These are phyloP conservation scores for Microtus montanus DNA, from an alignment of 2,113 vertebrate genomes.

Conservation along the genomic window DNA sequence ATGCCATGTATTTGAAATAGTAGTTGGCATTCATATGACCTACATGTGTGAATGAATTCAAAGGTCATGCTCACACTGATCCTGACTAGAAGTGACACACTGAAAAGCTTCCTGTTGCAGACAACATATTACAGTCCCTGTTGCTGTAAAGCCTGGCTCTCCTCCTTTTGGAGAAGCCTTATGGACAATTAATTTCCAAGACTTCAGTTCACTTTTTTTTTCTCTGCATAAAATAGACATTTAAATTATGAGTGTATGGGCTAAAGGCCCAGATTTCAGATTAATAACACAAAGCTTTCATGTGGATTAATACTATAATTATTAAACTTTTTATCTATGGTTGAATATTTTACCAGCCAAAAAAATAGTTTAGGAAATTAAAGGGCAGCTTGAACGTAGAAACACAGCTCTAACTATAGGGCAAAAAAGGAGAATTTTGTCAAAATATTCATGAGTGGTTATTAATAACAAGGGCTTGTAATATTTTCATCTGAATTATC, in stretches of 20 bases:
- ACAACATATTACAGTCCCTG: neutral
- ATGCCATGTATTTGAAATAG: neutral
- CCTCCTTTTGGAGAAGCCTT: neutral
- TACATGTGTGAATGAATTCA: neutral
- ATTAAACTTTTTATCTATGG: neutral
- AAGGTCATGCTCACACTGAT: neutral
- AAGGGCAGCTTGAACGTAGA: slow-evolving; percentile 39
- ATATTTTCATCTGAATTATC: slow-evolving; percentile 53
- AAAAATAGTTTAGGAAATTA: slow-evolving; percentile 59
- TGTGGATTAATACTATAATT: slow-evolving; percentile 22
- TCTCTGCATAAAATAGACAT: neutral
- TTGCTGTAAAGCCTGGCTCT: neutral
- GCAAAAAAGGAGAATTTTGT: slow-evolving; percentile 35
- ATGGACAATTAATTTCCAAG: neutral
- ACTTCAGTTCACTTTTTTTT: neutral
- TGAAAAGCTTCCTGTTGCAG: neutral
- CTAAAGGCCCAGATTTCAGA: slow-evolving; percentile 40
- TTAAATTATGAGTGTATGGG: neutral
- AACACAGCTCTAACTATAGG: slow-evolving; percentile 41
- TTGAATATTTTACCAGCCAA: slow-evolving; percentile 22
- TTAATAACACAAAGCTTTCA: slow-evolving; percentile 38
- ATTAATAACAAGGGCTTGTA: slow-evolving; percentile 52
- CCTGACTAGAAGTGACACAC: neutral
- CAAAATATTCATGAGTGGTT: slow-evolving; percentile 50
- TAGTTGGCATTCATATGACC: neutral